These are phyloP conservation scores for Sardina pilchardus DNA, from an alignment of 2,113 vertebrate species.

Conservation along the genomic window DNA sequence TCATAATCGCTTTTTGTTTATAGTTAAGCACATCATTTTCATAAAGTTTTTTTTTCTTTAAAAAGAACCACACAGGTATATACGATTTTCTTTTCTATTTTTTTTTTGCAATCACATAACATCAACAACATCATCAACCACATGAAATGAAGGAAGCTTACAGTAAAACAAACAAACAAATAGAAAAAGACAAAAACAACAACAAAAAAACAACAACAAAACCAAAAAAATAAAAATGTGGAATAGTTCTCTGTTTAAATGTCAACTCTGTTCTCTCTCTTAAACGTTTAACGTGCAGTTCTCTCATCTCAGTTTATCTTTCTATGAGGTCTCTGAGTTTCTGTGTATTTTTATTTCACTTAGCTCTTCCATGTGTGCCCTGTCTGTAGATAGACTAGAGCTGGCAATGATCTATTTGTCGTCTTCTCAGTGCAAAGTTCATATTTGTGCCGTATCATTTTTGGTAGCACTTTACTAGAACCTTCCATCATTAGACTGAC, in stretches of 20 bases:
- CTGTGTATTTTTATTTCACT: conserved; percentile 28
- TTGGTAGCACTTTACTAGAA: not conserved
- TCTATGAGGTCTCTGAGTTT: conserved; percentile 79
- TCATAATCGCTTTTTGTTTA: conserved; percentile 87
- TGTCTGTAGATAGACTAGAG: conserved; percentile 36
- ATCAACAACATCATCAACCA: conserved; percentile 59
- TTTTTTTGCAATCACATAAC: conserved; percentile 29
- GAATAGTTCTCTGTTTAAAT: conserved; percentile 80
- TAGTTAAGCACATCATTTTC: conserved; percentile 61
- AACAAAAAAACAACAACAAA: not conserved
- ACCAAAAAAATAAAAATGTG: conserved; percentile 55
- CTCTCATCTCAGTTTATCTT: conserved; percentile 75
- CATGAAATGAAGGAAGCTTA: conserved; percentile 70
- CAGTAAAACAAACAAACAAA: conserved; percentile 82
- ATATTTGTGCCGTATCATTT: conserved; percentile 47
- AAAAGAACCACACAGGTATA: conserved; percentile 85
- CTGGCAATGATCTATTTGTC: conserved; percentile 38
- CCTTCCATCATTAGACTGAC: not conserved
- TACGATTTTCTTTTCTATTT: conserved; percentile 80
- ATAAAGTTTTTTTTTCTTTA: conserved; percentile 70
- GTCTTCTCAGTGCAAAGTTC: conserved; percentile 49
- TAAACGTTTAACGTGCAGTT: conserved; percentile 67
- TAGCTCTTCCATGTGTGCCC: conserved; percentile 22
- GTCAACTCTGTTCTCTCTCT: conserved; percentile 65
- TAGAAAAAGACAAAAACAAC: conserved; percentile 64